These are phyloP conservation scores for Mamestra configurata DNA, from an alignment of 1,140 invertebrate species.

Conservation along the genomic window DNA sequence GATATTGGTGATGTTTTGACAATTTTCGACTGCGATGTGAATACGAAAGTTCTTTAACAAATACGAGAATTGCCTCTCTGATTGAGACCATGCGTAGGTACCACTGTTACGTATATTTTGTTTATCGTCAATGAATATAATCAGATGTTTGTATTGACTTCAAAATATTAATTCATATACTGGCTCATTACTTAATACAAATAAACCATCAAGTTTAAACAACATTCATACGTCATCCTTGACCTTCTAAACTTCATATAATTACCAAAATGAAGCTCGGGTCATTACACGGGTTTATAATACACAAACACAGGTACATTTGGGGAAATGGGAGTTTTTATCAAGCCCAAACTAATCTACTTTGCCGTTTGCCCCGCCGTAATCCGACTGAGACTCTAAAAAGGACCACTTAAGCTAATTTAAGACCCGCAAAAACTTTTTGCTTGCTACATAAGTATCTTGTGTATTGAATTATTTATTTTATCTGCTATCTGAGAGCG, in stretches of 20 bases:
- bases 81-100: too few species aligned
- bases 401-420: conserved; percentile 46
- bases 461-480: conserved; percentile 45
- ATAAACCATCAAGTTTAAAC: too few species aligned
- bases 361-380: conserved; percentile 28
- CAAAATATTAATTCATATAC: too few species aligned
- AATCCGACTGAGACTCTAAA: conserved; percentile 36
- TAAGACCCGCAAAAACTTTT: conserved; percentile 37
- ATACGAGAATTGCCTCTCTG: too few species aligned
- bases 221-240: neutral
- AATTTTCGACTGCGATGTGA: too few species aligned
- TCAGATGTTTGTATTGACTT: too few species aligned
- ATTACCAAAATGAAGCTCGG: neutral
- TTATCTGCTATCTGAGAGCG: conserved; percentile 9
- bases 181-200: neutral
- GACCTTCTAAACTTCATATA: neutral
- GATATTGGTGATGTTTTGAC: too few species aligned
- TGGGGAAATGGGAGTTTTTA: conserved; percentile 24
- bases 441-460: conserved; percentile 23
- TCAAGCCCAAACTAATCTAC: conserved; percentile 24
- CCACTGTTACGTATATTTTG: too few species aligned
- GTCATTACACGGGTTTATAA: neutral
- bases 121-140: too few species aligned
- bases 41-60: too few species aligned
- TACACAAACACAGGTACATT: conserved; percentile 15